Conservation (phyloP, 2,888 invertebrate species). For the Andrena hattorfiana region DNA sequence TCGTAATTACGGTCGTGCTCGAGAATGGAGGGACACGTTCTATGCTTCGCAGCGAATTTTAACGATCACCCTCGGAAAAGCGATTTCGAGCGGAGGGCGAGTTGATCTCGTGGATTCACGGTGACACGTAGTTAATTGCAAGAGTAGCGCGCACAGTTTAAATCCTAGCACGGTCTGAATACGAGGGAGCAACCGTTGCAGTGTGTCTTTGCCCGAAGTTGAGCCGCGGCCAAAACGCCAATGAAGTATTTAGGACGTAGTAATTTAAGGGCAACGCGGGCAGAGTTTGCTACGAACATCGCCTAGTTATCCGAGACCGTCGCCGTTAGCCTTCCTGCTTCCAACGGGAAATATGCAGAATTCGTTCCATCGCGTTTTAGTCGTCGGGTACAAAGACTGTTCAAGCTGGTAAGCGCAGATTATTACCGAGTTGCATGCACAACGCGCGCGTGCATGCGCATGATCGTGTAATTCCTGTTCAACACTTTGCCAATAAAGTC, state of each 20-base stretch:
- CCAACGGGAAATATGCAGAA: conserved; percentile 41
- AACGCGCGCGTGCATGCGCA: neutral
- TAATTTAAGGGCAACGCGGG: conserved; percentile 58
- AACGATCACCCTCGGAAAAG: neutral
- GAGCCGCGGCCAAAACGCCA: conserved; percentile 59
- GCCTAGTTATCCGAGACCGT: neutral
- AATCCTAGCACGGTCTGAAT: conserved; percentile 43
- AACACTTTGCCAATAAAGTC: neutral
- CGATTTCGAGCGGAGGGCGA: conserved; percentile 41
- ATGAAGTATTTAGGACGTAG: conserved; percentile 66
- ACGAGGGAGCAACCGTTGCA: conserved; percentile 34
- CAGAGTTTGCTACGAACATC: conserved; percentile 9
- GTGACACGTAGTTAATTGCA: conserved; percentile 68
- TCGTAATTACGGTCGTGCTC: neutral
- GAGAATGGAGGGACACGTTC: neutral
- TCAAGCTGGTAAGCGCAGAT: conserved; percentile 25
- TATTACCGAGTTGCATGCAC: conserved; percentile 1
- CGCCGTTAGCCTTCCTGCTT: conserved; percentile 23
- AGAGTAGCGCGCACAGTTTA: conserved; percentile 29
- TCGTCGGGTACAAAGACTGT: neutral
- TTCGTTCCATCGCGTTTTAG: conserved; percentile 20
- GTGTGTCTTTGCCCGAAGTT: conserved; percentile 49
- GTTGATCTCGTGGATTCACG: conserved; percentile 64
- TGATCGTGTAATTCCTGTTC: conserved; percentile 7
- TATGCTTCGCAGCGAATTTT: neutral